phyloP scores from a whole-genome alignment of 2,797 vertebrate genomes.

The Vireo griseus region DNA sequence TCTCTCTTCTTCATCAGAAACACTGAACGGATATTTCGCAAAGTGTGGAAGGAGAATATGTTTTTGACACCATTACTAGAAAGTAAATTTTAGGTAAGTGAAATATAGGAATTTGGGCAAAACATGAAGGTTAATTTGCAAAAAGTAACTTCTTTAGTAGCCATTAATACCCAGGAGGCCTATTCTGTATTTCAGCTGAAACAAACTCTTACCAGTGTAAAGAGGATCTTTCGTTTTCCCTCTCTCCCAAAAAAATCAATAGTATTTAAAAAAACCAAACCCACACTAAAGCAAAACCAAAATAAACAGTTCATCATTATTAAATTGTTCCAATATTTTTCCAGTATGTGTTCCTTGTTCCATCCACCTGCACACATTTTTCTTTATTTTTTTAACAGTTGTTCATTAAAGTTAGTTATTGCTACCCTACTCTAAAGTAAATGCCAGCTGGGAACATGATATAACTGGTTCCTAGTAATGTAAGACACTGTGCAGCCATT shows the following conservation, averaged over 20 bases:
- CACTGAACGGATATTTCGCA: not conserved
- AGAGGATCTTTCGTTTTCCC: not conserved
- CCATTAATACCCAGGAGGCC: not conserved
- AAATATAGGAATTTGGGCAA: not conserved
- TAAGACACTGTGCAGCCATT: conserved; percentile 15
- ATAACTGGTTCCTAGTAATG: not conserved
- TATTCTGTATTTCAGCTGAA: not conserved
- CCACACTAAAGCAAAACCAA: not conserved
- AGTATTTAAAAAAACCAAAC: not conserved
- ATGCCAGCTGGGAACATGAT: conserved; percentile 27
- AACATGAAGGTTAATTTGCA: not conserved
- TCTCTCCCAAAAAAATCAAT: not conserved
- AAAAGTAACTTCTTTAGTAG: not conserved
- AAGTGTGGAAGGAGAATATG: not conserved
- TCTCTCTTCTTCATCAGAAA: not conserved
- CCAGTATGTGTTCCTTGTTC: conserved; percentile 12
- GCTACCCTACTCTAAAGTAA: conserved; percentile 28
- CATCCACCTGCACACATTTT: conserved; percentile 50
- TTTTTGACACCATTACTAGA: not conserved
- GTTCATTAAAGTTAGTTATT: conserved; percentile 49
- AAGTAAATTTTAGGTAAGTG: not conserved
- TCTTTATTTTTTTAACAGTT: conserved; percentile 46
- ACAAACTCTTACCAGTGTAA: not conserved
- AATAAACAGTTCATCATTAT: conserved; percentile 15
- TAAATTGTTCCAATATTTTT: conserved; percentile 11